These are phyloP conservation scores for Spodoptera frugiperda DNA, from an alignment of 1,140 invertebrate genomes.

Conservation along the genomic window DNA sequence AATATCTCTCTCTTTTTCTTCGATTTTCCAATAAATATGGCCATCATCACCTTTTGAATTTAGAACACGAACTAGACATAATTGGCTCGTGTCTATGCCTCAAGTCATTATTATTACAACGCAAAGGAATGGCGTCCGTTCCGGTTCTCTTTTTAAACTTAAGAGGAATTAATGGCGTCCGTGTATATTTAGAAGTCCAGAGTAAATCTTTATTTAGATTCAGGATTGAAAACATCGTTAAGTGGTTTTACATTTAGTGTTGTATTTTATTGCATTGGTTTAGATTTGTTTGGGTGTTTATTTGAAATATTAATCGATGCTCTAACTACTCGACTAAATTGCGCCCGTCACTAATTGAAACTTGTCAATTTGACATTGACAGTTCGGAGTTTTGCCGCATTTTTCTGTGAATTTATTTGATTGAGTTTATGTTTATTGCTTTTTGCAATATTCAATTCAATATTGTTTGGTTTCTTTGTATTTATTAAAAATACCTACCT, in stretches of 20 bases:
- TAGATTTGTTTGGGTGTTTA: not conserved
- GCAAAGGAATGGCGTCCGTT: not conserved
- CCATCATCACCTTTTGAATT: slow-evolving; percentile 12
- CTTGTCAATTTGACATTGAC: no score
- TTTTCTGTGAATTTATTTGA: no score
- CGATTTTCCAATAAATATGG: not conserved
- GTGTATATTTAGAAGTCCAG: slow-evolving; percentile 32
- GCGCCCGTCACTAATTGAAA: no score
- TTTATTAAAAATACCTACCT: no score
- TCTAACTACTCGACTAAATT: no score
- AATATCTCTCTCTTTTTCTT: no score
- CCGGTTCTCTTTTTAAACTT: slow-evolving; percentile 26
- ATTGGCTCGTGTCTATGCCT: slow-evolving; percentile 57
- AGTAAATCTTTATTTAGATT: slow-evolving; percentile 36
- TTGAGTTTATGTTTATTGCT: no score
- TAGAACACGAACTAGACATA: slow-evolving; percentile 46
- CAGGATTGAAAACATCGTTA: slow-evolving; percentile 2
- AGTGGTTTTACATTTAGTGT: slow-evolving; percentile 21
- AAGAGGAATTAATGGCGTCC: slow-evolving; percentile 23
- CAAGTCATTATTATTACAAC: slow-evolving; percentile 48
- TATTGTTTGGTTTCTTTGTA: no score
- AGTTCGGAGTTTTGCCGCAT: no score
- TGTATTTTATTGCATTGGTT: slow-evolving; percentile 1
- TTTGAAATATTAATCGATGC: not conserved
- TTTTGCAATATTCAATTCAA: no score